phyloP scores from a whole-genome alignment of 2,888 invertebrate genomes.

The Xestia xanthographa region DNA sequence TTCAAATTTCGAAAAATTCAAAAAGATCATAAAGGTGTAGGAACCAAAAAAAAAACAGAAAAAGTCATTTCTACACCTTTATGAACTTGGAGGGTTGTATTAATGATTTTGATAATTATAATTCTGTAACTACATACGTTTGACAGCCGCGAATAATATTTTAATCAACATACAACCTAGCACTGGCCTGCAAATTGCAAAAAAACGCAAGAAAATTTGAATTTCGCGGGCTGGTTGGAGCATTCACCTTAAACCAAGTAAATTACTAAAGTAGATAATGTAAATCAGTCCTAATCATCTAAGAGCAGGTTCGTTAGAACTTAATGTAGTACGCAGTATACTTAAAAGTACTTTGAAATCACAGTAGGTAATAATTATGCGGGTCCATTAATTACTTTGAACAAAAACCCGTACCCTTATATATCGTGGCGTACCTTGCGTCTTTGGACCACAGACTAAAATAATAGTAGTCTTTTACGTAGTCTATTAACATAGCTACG shows the following conservation, averaged over 20 bases:
- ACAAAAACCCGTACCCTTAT: constrained; percentile 52
- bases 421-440: constrained; percentile 30
- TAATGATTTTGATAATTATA: too few species aligned
- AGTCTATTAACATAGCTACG: constrained; percentile 2
- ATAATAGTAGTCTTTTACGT: constrained; percentile 36
- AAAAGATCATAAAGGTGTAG: too few species aligned
- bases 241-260: background rate
- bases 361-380: constrained; percentile 51
- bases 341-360: constrained; percentile 49
- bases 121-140: too few species aligned
- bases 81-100: too few species aligned
- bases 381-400: constrained; percentile 49
- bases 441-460: constrained; percentile 39
- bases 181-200: too few species aligned
- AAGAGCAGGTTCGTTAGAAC: constrained; percentile 34
- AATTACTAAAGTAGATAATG: constrained; percentile 32
- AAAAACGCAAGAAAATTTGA: too few species aligned
- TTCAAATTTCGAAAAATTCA: too few species aligned
- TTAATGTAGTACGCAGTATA: constrained; percentile 39
- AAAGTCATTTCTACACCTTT: too few species aligned
- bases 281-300: constrained; percentile 47
- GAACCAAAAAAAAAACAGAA: too few species aligned
- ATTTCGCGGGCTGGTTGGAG: too few species aligned
- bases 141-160: too few species aligned
- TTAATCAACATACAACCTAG: too few species aligned